phyloP scores from a whole-genome alignment of 2,888 invertebrate genomes.

The Drosophila fungiperda region DNA sequence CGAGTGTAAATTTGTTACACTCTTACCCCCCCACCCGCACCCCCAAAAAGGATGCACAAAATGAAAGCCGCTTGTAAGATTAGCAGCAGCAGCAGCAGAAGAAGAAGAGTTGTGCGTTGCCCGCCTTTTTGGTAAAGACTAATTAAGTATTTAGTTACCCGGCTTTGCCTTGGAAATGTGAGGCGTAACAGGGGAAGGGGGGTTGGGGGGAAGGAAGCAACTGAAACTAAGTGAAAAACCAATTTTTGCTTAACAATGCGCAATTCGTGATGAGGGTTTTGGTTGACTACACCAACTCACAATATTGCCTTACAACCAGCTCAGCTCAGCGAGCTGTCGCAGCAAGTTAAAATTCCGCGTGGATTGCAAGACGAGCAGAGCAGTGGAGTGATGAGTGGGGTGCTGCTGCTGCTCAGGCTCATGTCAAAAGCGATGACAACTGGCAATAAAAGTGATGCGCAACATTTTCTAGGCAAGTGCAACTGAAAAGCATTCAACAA shows the following conservation, averaged over 20 bases:
- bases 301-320: conserved; percentile 2
- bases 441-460: conserved; percentile 76
- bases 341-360: conserved; percentile 59
- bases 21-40: neutral
- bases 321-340: conserved; percentile 49
- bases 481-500: conserved; percentile 77
- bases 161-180: conserved; percentile 52
- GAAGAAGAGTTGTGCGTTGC: conserved; percentile 34
- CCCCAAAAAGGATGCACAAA: conserved; percentile 46
- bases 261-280: conserved; percentile 16
- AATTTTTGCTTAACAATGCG: conserved; percentile 74
- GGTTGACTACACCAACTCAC: conserved; percentile 1
- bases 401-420: neutral
- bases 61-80: conserved; percentile 58
- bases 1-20: neutral
- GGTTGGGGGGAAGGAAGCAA: neutral
- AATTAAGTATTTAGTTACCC: conserved; percentile 81
- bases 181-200: neutral
- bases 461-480: conserved; percentile 74
- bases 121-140: conserved; percentile 54
- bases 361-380: neutral
- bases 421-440: conserved; percentile 46
- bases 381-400: too few relatives aligned
- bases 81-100: conserved; percentile 14
- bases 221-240: conserved; percentile 67